Evolutionary conservation across 2,113 vertebrate species (phyloP), one percentile per base, ranked within the genome.

Genomic region (Scomber japonicus): DNA sequence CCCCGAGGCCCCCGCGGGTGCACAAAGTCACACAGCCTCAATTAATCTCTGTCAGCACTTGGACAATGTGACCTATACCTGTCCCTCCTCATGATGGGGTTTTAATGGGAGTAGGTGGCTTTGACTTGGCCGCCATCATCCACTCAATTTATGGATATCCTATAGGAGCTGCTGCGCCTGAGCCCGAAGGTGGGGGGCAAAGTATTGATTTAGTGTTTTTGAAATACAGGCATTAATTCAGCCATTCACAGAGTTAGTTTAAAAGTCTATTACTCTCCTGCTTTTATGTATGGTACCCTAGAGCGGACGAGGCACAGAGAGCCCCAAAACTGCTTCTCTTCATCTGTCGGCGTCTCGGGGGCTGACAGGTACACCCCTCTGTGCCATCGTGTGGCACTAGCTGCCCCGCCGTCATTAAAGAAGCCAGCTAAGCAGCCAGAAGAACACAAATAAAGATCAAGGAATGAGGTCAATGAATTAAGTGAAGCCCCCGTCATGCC

Each of bases 111-210:
- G 79, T 70, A 59, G 75, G 83, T 82, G 82, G 83, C 77, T 92
- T 81, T 82, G 72, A 84, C 84, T 87, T 68, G 68, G 69, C 80
- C 51, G 71, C 78, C 67, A 77, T 79, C 80, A 64, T 71, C 64
- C 45, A 66, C 79, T 93, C 84, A 78, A 93, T 91, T 80, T 90
- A 93, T 93, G 79, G 88, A 88, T 88, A 79, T 86, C 81, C 89
- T 84, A 78, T 84, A 78, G 80, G 61, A 65, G 81, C 69, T 19
- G 83, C 61, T 46, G 71, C 16, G 30, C 75, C 75, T 53, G 71
- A 79, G 79, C 65, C 63, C 61, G 72, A 50, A 75, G 86, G 90
- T 24, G 82, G 87, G 82, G 87, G 49, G 79, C 45, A 0, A 15
- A 40, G 49, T 59, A 91, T 90, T 61, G 80, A 93, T 85, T 76